phyloP scores from a whole-genome alignment of 2,113 vertebrate species.

The Hippocampus barbouri region DNA sequence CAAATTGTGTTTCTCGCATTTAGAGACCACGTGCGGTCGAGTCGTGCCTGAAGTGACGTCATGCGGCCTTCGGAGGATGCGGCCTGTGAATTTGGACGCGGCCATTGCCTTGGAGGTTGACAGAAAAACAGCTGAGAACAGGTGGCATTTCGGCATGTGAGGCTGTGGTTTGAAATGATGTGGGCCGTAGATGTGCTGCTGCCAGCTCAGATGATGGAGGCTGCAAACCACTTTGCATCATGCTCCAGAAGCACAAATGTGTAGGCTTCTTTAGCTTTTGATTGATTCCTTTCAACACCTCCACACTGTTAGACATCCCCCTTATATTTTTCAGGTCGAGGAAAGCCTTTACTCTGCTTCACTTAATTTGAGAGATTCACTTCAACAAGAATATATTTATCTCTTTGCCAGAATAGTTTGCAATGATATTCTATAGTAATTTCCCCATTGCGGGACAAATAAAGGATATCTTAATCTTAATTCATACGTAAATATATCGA shows the following conservation, averaged over 20 bases:
- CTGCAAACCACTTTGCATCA: conserved; percentile 23
- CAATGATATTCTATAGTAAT: too few species aligned
- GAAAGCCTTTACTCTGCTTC: conserved; percentile 18
- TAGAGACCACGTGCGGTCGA: too few species aligned
- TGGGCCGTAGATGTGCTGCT: conserved; percentile 8
- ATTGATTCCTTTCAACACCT: conserved; percentile 32
- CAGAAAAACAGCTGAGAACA: neutral
- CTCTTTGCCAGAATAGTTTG: too few species aligned
- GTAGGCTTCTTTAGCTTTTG: conserved; percentile 29
- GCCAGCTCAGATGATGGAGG: neutral
- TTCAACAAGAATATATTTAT: neutral
- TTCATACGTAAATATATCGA: too few species aligned
- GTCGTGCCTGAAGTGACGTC: too few species aligned
- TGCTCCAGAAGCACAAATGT: conserved; percentile 23
- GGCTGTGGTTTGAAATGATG: conserved; percentile 10
- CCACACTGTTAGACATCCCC: conserved; percentile 20
- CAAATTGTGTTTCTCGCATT: too few species aligned
- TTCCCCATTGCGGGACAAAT: too few species aligned
- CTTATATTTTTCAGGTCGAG: conserved; percentile 3
- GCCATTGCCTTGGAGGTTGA: neutral
- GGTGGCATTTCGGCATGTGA: conserved; percentile 1
- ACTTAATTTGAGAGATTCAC: neutral
- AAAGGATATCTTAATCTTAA: too few species aligned
- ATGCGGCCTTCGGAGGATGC: too few species aligned
- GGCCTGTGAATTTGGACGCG: too few species aligned